Evolutionary conservation across 1,140 invertebrate genomes (phyloP).

Genomic region (Bombus waltoni): DNA sequence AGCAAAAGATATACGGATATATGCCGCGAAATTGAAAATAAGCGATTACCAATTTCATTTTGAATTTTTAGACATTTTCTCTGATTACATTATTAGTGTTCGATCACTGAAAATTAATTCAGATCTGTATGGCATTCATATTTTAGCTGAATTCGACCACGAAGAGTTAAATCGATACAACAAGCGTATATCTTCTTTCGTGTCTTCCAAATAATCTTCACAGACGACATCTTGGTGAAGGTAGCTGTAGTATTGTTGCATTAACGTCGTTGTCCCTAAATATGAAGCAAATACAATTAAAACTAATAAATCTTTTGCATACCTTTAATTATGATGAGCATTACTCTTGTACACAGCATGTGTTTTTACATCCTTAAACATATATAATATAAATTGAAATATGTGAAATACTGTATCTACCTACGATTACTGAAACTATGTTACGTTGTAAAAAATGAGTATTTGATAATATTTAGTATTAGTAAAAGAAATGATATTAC

Average conservation of each 20-base stretch:
- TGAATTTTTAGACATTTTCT: background rate
- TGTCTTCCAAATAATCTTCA: slow-evolving; percentile 66
- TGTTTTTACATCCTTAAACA: background rate
- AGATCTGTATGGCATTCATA: background rate
- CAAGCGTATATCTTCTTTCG: slow-evolving; percentile 29
- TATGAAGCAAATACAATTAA: slow-evolving; percentile 66
- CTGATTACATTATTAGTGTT: background rate
- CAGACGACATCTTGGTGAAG: slow-evolving; percentile 74
- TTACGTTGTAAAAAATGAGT: background rate
- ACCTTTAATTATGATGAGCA: background rate
- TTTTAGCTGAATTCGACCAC: background rate
- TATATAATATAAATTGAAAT: background rate
- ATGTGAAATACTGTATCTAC: background rate
- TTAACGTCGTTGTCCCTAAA: slow-evolving; percentile 74
- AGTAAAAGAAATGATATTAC: background rate
- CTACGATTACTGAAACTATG: background rate
- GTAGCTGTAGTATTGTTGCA: slow-evolving; percentile 51
- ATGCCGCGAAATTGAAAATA: background rate
- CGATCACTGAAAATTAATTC: background rate
- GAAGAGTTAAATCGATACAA: background rate
- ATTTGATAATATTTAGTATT: background rate
- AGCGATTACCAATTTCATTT: background rate
- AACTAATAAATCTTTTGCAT: slow-evolving; percentile 26
- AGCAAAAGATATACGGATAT: background rate
- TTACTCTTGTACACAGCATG: background rate